phyloP scores from a whole-genome alignment of 2,797 vertebrate species.

The Craterocephalus amniculus region DNA sequence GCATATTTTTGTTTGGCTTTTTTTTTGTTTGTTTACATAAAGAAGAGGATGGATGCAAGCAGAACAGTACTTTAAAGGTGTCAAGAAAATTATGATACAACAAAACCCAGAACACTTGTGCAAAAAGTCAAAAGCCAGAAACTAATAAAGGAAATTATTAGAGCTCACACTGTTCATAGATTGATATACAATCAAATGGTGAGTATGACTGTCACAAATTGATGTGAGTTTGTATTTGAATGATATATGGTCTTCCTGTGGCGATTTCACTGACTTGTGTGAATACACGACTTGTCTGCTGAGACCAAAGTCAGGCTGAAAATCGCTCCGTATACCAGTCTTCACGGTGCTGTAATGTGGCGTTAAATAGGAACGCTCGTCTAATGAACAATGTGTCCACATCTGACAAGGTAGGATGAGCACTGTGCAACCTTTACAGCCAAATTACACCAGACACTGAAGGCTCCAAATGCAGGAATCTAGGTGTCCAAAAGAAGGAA shows the following conservation, averaged over 20 bases:
- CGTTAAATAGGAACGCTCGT: conserved; percentile 79
- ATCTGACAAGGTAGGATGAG: conserved; percentile 77
- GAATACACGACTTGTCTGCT: conserved; percentile 54
- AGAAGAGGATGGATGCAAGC: conserved; percentile 8
- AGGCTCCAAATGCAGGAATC: conserved; percentile 22
- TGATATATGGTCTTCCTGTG: conserved; percentile 53
- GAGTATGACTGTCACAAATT: conserved; percentile 54
- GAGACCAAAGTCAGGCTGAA: conserved; percentile 66
- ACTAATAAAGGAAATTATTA: conserved; percentile 23
- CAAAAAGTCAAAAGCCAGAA: conserved; percentile 14
- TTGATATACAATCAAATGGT: conserved; percentile 31
- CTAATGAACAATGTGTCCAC: conserved; percentile 79
- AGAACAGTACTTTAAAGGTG: background rate
- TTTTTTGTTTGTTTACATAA: conserved; percentile 23
- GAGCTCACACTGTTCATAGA: conserved; percentile 31
- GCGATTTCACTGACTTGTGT: conserved; percentile 48
- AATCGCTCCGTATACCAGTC: conserved; percentile 63
- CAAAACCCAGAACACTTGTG: conserved; percentile 4
- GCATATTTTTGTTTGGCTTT: background rate
- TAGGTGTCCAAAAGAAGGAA: conserved; percentile 31
- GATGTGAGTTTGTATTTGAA: conserved; percentile 52
- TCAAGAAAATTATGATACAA: background rate
- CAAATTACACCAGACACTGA: conserved; percentile 60
- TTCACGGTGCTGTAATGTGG: conserved; percentile 76
- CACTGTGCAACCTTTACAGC: conserved; percentile 69